Base-by-base conservation (phyloP, 1,140 invertebrate species). In the Drosophila equinoxialis region DNA sequence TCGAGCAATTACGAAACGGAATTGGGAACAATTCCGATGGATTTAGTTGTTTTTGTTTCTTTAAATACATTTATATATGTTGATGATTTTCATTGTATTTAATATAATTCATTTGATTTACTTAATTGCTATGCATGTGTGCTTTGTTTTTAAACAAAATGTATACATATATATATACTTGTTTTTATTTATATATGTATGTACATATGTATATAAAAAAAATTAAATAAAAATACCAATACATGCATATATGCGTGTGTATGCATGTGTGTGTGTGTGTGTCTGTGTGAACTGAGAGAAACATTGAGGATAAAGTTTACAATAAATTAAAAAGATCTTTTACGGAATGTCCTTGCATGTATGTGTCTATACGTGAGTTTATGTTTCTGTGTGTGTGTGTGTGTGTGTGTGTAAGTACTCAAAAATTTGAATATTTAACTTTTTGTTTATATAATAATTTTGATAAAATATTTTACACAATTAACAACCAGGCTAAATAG, bases 91-190 rank as follows among this genome's bases (percentile, higher is more conserved):
- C 23, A 64, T 57, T 78, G 54, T 69, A 61, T 75, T 48, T 48
- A 48, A 48, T 48, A 48, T 48, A 17, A 74, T 82, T 82, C 79
- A 82, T 82, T 82, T 82, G 67, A 82, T 78, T 82, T 82, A 82
- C 79, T 82, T 82, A 82, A 68, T 45, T 42, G 54, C 79, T 82
- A 82, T 74, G 79, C 75, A 67, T 75, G 54, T 74, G 70, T 77
- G 61, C 59, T 48, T 61, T 71, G 37, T 13, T 74, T 75, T 39
- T 59, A 76, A 76, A 76, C 54, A 61, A 68, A 64, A 76, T 58
- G 60, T 55, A 57, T 37, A 74, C 41, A 74, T 63, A 63, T 68
- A 41, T 68, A 68, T 55, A 37, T 45, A 33, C 41, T 14, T 35
- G 30, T 33, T 58, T 72, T 42, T 30, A 65, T 65, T 20, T 72